These are phyloP conservation scores for Iguana delicatissima DNA, from an alignment of 2,797 vertebrate species.

Conservation along the genomic window DNA sequence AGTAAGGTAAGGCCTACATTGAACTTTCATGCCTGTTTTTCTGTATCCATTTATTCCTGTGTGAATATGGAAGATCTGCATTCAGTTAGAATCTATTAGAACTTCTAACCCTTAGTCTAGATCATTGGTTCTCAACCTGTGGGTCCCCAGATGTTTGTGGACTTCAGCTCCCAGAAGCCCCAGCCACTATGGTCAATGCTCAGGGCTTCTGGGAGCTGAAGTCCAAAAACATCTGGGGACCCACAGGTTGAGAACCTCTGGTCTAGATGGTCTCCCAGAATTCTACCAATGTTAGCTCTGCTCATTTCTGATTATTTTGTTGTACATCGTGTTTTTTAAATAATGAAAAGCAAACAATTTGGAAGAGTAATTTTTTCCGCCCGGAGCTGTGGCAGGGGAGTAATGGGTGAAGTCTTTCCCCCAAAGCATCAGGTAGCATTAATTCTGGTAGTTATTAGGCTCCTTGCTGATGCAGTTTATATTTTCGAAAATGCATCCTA, in stretches of 20 bases:
- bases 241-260: too few relatives aligned
- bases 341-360: background rate
- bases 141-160: too few relatives aligned
- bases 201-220: too few relatives aligned
- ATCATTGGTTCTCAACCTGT: too few relatives aligned
- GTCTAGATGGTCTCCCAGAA: background rate
- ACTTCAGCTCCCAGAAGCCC: too few relatives aligned
- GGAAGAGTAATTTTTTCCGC: background rate
- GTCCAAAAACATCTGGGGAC: too few relatives aligned
- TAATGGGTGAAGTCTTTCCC: background rate
- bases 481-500: background rate
- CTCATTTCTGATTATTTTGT: background rate
- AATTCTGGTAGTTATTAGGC: background rate
- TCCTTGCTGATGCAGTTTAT: background rate
- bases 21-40: accelerated
- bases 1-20: conserved; percentile 76
- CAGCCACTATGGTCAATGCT: too few relatives aligned
- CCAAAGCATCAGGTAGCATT: too few relatives aligned
- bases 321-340: background rate
- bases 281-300: background rate
- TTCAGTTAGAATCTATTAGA: background rate
- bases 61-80: background rate
- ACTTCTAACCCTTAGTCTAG: background rate
- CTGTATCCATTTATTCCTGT: background rate
- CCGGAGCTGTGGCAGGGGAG: background rate